phyloP scores from a whole-genome alignment of 2,888 invertebrate genomes.

The Machimus atricapillus region DNA sequence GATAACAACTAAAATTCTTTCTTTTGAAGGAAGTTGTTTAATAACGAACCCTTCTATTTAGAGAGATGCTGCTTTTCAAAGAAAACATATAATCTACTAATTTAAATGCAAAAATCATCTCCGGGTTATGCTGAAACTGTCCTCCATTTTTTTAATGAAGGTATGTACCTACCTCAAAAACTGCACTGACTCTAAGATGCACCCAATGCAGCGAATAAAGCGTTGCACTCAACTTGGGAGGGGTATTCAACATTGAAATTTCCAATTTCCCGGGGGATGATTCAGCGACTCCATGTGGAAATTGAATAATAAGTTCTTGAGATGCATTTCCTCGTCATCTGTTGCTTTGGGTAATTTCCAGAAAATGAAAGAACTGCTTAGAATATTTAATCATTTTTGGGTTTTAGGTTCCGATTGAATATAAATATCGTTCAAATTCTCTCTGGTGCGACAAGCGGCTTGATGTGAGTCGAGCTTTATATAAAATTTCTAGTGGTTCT shows the following conservation, averaged over 20 bases:
- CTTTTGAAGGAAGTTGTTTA: neutral
- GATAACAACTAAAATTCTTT: neutral
- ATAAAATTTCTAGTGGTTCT: neutral
- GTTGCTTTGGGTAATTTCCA: neutral
- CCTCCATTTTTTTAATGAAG: neutral
- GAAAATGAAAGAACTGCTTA: constrained; percentile 11
- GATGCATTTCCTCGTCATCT: neutral
- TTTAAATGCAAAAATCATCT: constrained; percentile 30
- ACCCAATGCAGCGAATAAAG: neutral
- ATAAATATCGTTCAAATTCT: neutral
- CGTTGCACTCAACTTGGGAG: neutral
- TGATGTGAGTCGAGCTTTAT: neutral
- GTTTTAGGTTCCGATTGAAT: neutral
- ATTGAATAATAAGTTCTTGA: neutral
- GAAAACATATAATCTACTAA: neutral
- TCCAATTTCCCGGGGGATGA: neutral
- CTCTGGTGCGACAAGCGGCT: neutral
- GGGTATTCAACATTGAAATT: neutral
- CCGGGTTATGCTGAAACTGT: neutral
- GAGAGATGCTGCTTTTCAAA: neutral
- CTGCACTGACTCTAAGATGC: neutral
- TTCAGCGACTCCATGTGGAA: neutral
- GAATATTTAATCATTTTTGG: neutral
- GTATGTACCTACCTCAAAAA: neutral
- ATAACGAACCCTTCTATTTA: neutral